Evolutionary conservation across 2,113 vertebrate genomes (phyloP).

Genomic region (Pluvianellus socialis): DNA sequence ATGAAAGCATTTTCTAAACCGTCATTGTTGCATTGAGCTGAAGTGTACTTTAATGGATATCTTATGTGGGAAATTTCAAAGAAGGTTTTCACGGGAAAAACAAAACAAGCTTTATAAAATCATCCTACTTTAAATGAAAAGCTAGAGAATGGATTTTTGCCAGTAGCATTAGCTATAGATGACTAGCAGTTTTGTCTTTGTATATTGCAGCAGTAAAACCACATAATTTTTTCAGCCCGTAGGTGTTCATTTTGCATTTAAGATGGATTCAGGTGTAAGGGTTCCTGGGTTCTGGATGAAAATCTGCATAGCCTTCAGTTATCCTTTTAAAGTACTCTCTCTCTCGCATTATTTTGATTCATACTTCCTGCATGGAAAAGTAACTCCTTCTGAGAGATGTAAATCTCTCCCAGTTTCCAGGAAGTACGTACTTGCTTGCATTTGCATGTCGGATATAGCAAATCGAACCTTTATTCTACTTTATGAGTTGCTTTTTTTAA

Average conservation of each 20-base stretch:
- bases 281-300: background rate
- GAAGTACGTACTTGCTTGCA: background rate
- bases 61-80: background rate
- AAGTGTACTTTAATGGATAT: constrained; percentile 6
- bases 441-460: background rate
- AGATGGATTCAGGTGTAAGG: constrained; percentile 4
- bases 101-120: background rate
- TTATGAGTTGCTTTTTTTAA: background rate
- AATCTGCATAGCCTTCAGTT: background rate
- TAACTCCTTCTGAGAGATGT: background rate
- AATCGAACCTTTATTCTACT: background rate
- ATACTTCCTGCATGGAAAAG: background rate
- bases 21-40: background rate
- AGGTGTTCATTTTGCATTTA: background rate
- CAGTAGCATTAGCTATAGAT: background rate
- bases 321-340: background rate
- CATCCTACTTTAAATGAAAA: background rate
- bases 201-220: background rate
- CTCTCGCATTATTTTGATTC: background rate
- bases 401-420: background rate
- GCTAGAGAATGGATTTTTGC: background rate
- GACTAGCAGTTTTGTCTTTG: background rate
- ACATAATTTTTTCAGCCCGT: background rate
- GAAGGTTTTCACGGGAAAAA: background rate
- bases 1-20: constrained; percentile 30